Evolutionary conservation across 2,888 invertebrate genomes (phyloP), one percentile per base, ranked within the genome.

Genomic region (Cancer borealis): DNA sequence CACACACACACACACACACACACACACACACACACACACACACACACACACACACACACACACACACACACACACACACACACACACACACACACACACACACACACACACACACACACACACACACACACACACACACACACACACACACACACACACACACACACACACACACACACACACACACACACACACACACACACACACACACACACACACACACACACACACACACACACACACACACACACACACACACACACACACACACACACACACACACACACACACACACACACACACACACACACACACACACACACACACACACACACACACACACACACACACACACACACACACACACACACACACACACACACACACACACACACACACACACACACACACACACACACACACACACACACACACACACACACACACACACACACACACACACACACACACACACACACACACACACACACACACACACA

Each of bases 1-100:
- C 73, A 92, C 79, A 92, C 73, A 73, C 92, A 92, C 46, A 92
- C 46, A 66, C 46, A 92, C 92, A 46, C 60, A 60, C 39, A 91
- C 60, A 4, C 46, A n/a, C n/a, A n/a, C n/a, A n/a, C n/a, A n/a
- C n/a, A n/a, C n/a, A n/a, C n/a, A n/a, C n/a, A n/a, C n/a, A n/a
- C n/a, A n/a, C n/a, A n/a, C n/a, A n/a, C n/a, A n/a, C n/a, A n/a
- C n/a, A n/a, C n/a, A n/a, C n/a, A n/a, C n/a, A n/a, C n/a, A n/a
- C n/a, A n/a, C n/a, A n/a, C n/a, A n/a, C n/a, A n/a, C n/a, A n/a
- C n/a, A n/a, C n/a, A n/a, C n/a, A n/a, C n/a, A n/a, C n/a, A n/a
- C n/a, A n/a, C n/a, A n/a, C n/a, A n/a, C n/a, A n/a, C n/a, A n/a
- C n/a, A n/a, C n/a, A n/a, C n/a, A n/a, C n/a, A n/a, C n/a, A n/a